Evolutionary conservation across 1,140 invertebrate species (phyloP).

Genomic region (Whitmania pigra): DNA sequence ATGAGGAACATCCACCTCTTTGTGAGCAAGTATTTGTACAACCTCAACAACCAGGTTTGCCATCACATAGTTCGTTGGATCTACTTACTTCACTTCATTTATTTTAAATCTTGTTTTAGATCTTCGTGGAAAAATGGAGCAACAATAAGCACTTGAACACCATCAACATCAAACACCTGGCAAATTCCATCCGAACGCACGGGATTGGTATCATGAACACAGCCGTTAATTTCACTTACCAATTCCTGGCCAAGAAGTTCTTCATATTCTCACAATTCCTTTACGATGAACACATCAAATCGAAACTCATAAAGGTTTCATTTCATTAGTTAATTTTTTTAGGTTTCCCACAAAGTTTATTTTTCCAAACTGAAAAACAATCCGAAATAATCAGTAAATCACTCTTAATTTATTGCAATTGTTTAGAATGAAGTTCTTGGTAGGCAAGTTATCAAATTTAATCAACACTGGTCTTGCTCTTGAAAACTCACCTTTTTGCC

Average conservation of each 20-base stretch:
- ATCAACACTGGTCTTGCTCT: too few relatives aligned
- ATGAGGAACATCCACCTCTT: conserved; percentile 94
- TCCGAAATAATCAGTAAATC: too few relatives aligned
- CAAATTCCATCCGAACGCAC: conserved; percentile 93
- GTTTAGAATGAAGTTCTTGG: too few relatives aligned
- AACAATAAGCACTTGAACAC: conserved; percentile 90
- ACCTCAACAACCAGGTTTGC: conserved; percentile 76
- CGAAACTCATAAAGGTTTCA: conserved; percentile 62
- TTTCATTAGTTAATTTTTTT: conserved; percentile 12
- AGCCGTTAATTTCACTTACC: conserved; percentile 90
- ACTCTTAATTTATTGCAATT: too few relatives aligned
- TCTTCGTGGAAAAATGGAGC: conserved; percentile 81
- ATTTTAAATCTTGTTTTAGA: conserved; percentile 42
- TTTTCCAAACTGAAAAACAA: too few relatives aligned
- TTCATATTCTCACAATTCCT: conserved; percentile 92
- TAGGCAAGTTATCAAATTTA: too few relatives aligned
- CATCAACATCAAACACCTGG: conserved; percentile 84
- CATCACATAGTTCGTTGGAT: too few relatives aligned
- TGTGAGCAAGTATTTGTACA: conserved; percentile 84
- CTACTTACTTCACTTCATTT: neutral
- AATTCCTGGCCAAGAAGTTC: conserved; percentile 86
- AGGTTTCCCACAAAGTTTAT: too few relatives aligned
- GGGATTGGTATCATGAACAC: conserved; percentile 95
- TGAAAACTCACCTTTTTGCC: too few relatives aligned
- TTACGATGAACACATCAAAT: conserved; percentile 96